A percentile compares a stretch with the other conserved stretches of the same genome.
Conservation (phyloP, 1,140 invertebrate genomes). For the Drosophila azteca region DNA sequence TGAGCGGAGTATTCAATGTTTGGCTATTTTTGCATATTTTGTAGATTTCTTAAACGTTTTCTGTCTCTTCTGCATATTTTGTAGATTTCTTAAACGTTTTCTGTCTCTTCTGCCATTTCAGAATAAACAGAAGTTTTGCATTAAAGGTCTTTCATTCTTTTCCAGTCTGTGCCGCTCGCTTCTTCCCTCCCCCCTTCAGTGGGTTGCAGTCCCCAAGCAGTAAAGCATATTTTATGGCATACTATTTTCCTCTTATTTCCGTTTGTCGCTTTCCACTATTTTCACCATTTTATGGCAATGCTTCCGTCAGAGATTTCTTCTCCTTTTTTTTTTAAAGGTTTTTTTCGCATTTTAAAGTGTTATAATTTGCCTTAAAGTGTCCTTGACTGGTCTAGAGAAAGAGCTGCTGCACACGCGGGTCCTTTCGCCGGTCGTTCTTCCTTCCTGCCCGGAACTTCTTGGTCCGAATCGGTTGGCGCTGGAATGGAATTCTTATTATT, state of each 20-base stretch:
- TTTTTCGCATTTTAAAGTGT: conserved; percentile 53
- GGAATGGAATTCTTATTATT: conserved; percentile 60
- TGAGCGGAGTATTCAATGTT: too few species aligned
- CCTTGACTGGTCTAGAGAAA: conserved; percentile 66
- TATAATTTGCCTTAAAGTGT: conserved; percentile 48
- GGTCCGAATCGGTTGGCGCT: conserved; percentile 23
- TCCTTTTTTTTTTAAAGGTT: conserved; percentile 21
- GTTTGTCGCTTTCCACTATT: conserved; percentile 61
- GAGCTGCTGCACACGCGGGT: conserved; percentile 26
- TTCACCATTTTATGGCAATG: conserved; percentile 42
- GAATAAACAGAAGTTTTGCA: conserved; percentile 18
- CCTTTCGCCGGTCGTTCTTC: neutral
- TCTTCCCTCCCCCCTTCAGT: neutral
- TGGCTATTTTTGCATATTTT: too few species aligned
- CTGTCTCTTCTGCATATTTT: too few species aligned
- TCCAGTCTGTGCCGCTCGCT: neutral
- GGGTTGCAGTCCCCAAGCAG: conserved; percentile 12
- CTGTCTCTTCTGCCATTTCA: neutral
- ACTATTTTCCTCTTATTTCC: conserved; percentile 75
- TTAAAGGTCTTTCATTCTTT: conserved; percentile 2
- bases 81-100: too few species aligned
- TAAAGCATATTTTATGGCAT: conserved; percentile 70
- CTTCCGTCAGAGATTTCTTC: conserved; percentile 33
- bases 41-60: too few species aligned
- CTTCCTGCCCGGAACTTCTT: conserved; percentile 22